Evolutionary conservation across 2,797 vertebrate genomes (phyloP), one percentile per base, ranked within the genome.

Genomic region (Rachycentron canadum): DNA sequence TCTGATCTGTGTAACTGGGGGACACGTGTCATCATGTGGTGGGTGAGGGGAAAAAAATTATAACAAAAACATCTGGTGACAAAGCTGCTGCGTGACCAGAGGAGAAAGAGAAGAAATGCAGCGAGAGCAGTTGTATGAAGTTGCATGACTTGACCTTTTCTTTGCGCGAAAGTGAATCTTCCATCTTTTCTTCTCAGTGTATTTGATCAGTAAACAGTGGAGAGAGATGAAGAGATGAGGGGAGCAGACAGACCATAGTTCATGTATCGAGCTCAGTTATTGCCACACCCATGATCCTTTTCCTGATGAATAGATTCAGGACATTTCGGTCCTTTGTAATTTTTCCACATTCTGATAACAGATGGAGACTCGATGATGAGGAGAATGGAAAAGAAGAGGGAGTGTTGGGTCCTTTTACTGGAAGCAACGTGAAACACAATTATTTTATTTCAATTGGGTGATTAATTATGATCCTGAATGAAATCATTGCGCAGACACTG

Each of bases 301-400:
- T 58, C 7, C 19, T 50, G n/a, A 75, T 49, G 11, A 66, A 57
- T 6, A 21, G 23, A 50, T 50, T 40, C 2, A 8, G 43, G 52
- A 45, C 32, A 28, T 43, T 63, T 26, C n/a, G 41, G 30, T 3
- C 11, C 32, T 45, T 40, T 2, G 21, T 63, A 26, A 10, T n/a
- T 65, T 59, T 41, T 69, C 68, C 58, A 55, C 45, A 11, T 57
- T 16, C 40, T 58, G 50, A 62, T 43, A 66, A n/a, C 49, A 70
- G 53, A 77, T 9, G 25, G 5, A 56, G 23, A 30, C 6, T 50
- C 36, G 2, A 12, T 5, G 56, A 34, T 2, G 7, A 50, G n/a
- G n/a, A 2, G 2, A 19, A 34, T 3, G 25, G 61, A 60, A 9
- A 58, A 25, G 23, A 43, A 49, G 13, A 32, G 10, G 52, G 34